phyloP scores from a whole-genome alignment of 2,113 vertebrate genomes.

The Chaetura pelagica region DNA sequence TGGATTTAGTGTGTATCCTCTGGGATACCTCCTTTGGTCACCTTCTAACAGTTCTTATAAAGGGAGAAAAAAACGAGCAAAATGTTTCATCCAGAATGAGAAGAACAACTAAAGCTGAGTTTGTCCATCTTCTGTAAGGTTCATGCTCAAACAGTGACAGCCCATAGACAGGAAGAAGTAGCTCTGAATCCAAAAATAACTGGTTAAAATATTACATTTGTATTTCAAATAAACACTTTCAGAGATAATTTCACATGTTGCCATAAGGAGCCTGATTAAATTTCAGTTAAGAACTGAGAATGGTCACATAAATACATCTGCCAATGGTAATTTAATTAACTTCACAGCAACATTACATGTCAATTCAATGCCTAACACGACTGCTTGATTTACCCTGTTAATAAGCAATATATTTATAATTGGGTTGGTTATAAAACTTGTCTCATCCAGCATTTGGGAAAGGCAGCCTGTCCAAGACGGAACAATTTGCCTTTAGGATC shows the following conservation, averaged over 20 bases:
- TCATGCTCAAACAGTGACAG: neutral
- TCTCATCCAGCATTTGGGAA: neutral
- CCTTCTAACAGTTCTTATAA: neutral
- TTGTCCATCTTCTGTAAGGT: neutral
- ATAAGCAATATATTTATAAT: neutral
- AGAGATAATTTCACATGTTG: neutral
- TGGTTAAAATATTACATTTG: neutral
- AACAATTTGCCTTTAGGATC: neutral
- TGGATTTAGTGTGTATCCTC: neutral
- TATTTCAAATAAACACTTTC: neutral
- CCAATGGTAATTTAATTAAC: conserved; percentile 21
- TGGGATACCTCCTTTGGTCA: neutral
- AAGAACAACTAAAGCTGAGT: rapidly evolving
- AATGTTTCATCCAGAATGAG: neutral
- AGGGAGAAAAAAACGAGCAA: neutral
- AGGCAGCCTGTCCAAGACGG: neutral
- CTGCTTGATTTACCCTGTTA: conserved; percentile 10
- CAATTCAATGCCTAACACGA: conserved; percentile 9
- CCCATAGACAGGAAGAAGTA: neutral
- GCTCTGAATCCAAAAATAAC: neutral
- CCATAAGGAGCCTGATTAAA: neutral
- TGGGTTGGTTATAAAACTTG: neutral
- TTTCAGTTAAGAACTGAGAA: conserved; percentile 14
- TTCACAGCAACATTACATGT: neutral
- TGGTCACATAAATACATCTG: neutral